Conservation (phyloP, 1,140 invertebrate genomes). For the Bombus pascuorum region DNA sequence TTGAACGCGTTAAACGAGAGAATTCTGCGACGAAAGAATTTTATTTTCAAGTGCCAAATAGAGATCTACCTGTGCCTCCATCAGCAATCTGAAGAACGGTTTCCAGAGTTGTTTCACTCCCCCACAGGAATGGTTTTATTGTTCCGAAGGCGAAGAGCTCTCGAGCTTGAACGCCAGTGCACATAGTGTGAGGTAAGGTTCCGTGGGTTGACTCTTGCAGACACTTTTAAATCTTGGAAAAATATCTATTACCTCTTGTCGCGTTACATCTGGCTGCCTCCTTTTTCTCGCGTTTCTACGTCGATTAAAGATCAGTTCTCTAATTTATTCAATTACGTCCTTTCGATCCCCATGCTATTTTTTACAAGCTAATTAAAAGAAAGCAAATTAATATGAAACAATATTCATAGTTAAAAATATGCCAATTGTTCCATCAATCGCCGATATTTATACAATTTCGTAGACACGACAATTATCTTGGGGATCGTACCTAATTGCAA, state of each 20-base stretch:
- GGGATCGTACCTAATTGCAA: fast-evolving
- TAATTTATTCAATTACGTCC: too few species aligned
- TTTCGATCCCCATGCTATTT: background rate
- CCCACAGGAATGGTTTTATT: constrained; percentile 35
- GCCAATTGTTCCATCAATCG: background rate
- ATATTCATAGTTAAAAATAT: too few species aligned
- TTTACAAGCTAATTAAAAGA: background rate
- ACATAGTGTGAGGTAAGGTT: background rate
- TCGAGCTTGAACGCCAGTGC: constrained; percentile 15
- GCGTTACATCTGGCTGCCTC: background rate
- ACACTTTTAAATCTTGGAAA: constrained; percentile 26
- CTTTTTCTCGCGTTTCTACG: background rate
- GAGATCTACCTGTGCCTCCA: constrained; percentile 12
- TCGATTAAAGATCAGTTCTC: background rate
- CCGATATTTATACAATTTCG: background rate
- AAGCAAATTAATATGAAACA: background rate
- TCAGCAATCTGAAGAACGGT: constrained; percentile 11
- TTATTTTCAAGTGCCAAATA: background rate
- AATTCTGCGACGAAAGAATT: background rate
- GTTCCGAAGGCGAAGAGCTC: constrained; percentile 19
- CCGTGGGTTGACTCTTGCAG: background rate
- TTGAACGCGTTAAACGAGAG: background rate
- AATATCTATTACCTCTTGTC: constrained; percentile 30
- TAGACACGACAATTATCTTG: background rate
- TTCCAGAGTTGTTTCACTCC: constrained; percentile 31